phyloP scores from a whole-genome alignment of 2,888 invertebrate genomes.

The Macroteleia sp. region DNA sequence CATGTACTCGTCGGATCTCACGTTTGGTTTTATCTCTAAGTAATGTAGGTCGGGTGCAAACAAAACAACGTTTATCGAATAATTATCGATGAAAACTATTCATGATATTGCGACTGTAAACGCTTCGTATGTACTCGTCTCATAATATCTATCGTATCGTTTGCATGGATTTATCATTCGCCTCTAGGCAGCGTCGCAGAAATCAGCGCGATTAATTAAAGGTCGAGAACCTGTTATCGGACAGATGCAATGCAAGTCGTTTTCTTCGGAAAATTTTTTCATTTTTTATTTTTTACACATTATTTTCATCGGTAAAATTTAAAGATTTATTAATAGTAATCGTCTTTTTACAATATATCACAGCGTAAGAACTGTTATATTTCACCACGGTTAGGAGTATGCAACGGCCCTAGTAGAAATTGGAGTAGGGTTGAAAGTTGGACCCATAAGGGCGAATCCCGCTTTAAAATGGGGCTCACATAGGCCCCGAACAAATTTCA shows the following conservation, averaged over 20 bases:
- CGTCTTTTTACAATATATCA: too few species aligned
- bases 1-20: conserved; percentile 42
- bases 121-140: conserved; percentile 22
- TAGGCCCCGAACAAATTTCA: too few species aligned
- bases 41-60: conserved; percentile 83
- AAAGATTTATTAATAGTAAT: too few species aligned
- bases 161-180: conserved; percentile 32
- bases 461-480: too few species aligned
- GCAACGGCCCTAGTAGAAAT: too few species aligned
- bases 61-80: conserved; percentile 79
- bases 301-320: not conserved
- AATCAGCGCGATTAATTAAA: conserved; percentile 48
- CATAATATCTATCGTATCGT: conserved; percentile 29
- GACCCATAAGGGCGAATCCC: too few species aligned
- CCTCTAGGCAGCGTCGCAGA: conserved; percentile 29
- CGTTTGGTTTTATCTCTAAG: conserved; percentile 77
- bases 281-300: not conserved
- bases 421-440: too few species aligned
- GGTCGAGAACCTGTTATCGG: conserved; percentile 70
- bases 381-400: too few species aligned
- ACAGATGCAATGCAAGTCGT: conserved; percentile 15
- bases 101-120: conserved; percentile 59
- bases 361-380: too few species aligned
- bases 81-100: conserved; percentile 80
- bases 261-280: not conserved